Conservation (phyloP, 2,113 vertebrate species). For the Lamprotornis superbus region DNA sequence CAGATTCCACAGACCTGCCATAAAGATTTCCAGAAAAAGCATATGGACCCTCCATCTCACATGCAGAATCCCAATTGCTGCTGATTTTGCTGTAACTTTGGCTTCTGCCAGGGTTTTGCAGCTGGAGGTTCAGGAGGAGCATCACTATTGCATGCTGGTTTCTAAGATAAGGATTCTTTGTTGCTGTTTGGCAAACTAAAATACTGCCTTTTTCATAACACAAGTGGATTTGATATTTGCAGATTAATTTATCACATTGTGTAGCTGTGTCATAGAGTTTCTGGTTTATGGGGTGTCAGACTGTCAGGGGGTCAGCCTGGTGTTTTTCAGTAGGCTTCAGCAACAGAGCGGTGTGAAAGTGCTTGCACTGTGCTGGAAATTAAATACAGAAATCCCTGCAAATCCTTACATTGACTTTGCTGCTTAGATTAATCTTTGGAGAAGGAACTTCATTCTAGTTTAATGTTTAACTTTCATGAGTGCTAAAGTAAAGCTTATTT, state of each 20-base stretch:
- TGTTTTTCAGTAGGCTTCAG: neutral
- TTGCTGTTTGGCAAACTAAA: neutral
- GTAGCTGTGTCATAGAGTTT: neutral
- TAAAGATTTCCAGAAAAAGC: neutral
- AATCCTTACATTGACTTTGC: neutral
- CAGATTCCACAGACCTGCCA: neutral
- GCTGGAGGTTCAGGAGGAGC: neutral
- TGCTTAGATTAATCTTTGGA: neutral
- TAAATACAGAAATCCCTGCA: neutral
- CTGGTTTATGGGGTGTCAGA: neutral
- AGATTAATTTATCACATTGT: neutral
- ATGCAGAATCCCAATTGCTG: neutral
- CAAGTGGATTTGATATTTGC: neutral
- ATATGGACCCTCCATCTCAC: neutral
- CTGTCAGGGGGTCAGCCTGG: neutral
- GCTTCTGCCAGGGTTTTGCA: neutral
- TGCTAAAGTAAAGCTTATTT: neutral
- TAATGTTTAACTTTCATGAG: neutral
- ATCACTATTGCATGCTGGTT: accelerated
- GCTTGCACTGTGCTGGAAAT: accelerated
- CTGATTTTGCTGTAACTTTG: neutral
- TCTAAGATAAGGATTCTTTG: neutral
- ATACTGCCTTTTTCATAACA: neutral
- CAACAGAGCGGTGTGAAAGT: neutral
- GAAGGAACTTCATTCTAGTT: neutral